These are phyloP conservation scores for Calidris pygmaea DNA, from an alignment of 2,113 vertebrate species.

Conservation along the genomic window DNA sequence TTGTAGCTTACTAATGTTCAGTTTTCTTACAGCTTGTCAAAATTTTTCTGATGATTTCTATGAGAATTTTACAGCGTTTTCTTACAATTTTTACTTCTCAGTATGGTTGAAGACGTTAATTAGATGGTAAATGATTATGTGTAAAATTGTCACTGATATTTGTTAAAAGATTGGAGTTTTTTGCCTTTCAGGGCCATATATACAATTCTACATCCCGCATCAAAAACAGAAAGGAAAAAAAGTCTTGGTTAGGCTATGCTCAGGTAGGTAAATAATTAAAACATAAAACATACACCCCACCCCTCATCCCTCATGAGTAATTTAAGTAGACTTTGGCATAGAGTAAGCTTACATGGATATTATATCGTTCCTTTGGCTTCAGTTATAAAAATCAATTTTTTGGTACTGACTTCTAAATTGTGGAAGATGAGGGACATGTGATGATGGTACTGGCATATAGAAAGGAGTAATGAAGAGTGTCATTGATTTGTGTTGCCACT, in stretches of 20 bases:
- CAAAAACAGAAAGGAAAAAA: conserved; percentile 95
- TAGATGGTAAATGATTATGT: background rate
- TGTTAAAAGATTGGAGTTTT: background rate
- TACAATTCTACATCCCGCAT: conserved; percentile 98
- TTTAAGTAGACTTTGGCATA: background rate
- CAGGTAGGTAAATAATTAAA: conserved; percentile 81
- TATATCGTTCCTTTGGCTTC: background rate
- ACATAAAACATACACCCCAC: fast-evolving
- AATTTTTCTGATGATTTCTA: background rate
- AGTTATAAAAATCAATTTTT: background rate
- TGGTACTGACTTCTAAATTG: background rate
- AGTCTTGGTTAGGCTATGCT: conserved; percentile 97
- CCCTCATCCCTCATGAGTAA: background rate
- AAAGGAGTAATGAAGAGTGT: background rate
- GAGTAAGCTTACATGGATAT: background rate
- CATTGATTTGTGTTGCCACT: background rate
- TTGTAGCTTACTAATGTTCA: background rate
- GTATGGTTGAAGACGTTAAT: background rate
- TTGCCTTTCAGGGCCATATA: conserved; percentile 90
- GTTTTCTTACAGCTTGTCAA: background rate
- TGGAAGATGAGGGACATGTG: background rate
- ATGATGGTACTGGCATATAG: background rate
- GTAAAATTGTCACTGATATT: background rate
- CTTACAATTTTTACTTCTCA: background rate
- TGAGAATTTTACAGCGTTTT: conserved; percentile 2